Conservation (phyloP, 1,140 invertebrate genomes). For the Drosophila nannoptera region DNA sequence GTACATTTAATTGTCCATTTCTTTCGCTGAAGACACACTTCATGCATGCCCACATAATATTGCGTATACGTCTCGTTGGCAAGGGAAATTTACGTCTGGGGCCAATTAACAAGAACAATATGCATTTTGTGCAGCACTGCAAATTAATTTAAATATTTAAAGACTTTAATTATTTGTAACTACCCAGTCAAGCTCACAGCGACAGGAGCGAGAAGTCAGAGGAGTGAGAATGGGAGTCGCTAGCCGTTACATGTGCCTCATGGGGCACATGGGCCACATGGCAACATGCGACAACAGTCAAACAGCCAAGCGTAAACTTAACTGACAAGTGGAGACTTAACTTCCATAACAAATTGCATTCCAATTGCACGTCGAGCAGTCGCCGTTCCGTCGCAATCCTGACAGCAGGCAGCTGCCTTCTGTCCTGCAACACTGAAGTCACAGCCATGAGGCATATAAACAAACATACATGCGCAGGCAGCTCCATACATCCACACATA, state of each 20-base stretch:
- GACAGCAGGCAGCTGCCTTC: slow-evolving; percentile 23
- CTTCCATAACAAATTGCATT: slow-evolving; percentile 78
- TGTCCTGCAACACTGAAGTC: slow-evolving; percentile 19
- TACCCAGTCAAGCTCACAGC: slow-evolving; percentile 29
- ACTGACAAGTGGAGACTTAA: slow-evolving; percentile 77
- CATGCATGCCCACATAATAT: neutral
- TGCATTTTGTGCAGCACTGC: slow-evolving; percentile 52
- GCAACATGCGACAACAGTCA: slow-evolving; percentile 70
- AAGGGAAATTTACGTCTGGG: slow-evolving; percentile 6
- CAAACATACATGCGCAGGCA: slow-evolving; percentile 26
- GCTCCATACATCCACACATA: slow-evolving; percentile 24
- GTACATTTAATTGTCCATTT: slow-evolving; percentile 25
- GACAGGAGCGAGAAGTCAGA: slow-evolving; percentile 19
- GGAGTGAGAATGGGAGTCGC: slow-evolving; percentile 1
- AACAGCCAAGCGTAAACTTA: slow-evolving; percentile 76
- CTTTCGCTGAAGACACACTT: slow-evolving; percentile 8
- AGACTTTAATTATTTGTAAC: slow-evolving; percentile 76
- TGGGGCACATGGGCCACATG: slow-evolving; percentile 44
- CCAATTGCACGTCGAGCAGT: slow-evolving; percentile 67
- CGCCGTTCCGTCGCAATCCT: slow-evolving; percentile 27
- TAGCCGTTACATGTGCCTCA: slow-evolving; percentile 21
- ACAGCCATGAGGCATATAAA: slow-evolving; percentile 58
- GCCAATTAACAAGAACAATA: slow-evolving; percentile 59
- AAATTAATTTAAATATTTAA: slow-evolving; percentile 78
- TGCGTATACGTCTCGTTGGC: slow-evolving; percentile 26